These are phyloP conservation scores for Apodemia mormo DNA, from an alignment of 2,888 invertebrate genomes.

Conservation along the genomic window DNA sequence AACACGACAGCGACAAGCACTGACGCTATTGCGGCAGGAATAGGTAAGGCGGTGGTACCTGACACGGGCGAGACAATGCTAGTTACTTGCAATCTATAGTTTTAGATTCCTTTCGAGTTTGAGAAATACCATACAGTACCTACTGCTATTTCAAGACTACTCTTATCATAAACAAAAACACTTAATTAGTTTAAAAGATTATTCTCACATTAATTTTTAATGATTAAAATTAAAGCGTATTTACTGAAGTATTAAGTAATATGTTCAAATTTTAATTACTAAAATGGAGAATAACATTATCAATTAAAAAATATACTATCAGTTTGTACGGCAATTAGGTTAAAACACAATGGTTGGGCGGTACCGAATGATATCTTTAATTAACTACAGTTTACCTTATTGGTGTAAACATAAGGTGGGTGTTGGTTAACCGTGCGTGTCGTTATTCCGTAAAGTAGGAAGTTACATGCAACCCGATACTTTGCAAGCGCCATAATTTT, in stretches of 20 bases:
- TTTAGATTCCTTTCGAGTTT: too few relatives aligned
- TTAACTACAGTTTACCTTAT: conserved; percentile 35
- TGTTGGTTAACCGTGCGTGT: neutral
- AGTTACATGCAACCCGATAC: neutral
- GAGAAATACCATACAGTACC: too few relatives aligned
- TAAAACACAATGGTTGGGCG: conserved; percentile 38
- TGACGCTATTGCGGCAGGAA: too few relatives aligned
- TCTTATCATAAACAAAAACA: too few relatives aligned
- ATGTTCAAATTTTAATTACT: neutral
- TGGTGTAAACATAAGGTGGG: conserved; percentile 28
- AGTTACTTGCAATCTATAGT: too few relatives aligned
- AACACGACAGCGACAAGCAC: too few relatives aligned
- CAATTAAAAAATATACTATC: neutral
- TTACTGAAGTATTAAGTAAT: neutral
- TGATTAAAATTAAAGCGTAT: neutral
- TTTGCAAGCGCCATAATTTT: too few relatives aligned
- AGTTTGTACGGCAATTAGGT: conserved; percentile 16
- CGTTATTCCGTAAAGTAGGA: neutral
- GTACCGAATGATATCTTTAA: conserved; percentile 29
- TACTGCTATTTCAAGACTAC: too few relatives aligned
- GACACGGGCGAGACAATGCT: too few relatives aligned
- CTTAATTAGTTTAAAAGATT: too few relatives aligned
- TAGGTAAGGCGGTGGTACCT: too few relatives aligned
- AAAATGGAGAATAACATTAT: neutral
- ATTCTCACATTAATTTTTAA: too few relatives aligned